A percentile compares a stretch with the other conserved stretches of the same genome.
Conservation (phyloP, 2,113 vertebrate genomes). For the Proterorhinus semilunaris region DNA sequence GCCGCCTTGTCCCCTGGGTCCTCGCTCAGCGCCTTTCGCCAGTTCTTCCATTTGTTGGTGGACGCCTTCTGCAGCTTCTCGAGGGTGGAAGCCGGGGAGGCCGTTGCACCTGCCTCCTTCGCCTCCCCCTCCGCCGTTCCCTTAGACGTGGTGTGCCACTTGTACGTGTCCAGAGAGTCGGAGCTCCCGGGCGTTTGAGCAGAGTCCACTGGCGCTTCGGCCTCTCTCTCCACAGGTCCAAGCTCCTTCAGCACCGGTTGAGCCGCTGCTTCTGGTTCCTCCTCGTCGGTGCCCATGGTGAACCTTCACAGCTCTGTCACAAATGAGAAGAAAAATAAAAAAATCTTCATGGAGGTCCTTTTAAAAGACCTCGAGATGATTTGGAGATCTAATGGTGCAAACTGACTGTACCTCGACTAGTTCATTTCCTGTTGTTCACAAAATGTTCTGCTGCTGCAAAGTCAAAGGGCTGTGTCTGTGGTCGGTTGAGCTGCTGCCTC, state of each 20-base stretch:
- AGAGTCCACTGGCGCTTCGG: slow-evolving; percentile 36
- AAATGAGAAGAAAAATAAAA: background rate
- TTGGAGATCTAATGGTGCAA: background rate
- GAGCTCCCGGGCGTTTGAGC: slow-evolving; percentile 41
- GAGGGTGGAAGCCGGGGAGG: slow-evolving; percentile 31
- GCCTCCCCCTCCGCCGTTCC: slow-evolving; percentile 35
- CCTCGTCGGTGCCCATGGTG: slow-evolving; percentile 73
- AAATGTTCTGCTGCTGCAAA: slow-evolving; percentile 31
- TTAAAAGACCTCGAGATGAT: background rate
- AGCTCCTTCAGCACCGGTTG: slow-evolving; percentile 45
- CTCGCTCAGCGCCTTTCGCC: slow-evolving; percentile 82
- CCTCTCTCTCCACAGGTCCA: slow-evolving; percentile 45
- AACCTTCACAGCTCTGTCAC: background rate
- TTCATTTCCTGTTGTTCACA: slow-evolving; percentile 64
- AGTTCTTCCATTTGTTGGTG: slow-evolving; percentile 75
- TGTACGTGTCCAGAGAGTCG: slow-evolving; percentile 72
- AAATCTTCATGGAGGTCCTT: slow-evolving; percentile 1
- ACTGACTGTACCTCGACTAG: background rate
- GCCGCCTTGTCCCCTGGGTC: slow-evolving; percentile 58
- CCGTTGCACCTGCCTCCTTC: slow-evolving; percentile 27
- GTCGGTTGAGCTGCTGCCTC: slow-evolving; percentile 29
- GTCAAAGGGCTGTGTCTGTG: slow-evolving; percentile 19
- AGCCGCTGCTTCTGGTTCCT: slow-evolving; percentile 52
- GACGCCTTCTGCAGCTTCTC: slow-evolving; percentile 67
- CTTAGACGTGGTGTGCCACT: slow-evolving; percentile 75